Base-by-base conservation (phyloP, 2,888 invertebrate genomes). In the Iphiclides podalirius region DNA sequence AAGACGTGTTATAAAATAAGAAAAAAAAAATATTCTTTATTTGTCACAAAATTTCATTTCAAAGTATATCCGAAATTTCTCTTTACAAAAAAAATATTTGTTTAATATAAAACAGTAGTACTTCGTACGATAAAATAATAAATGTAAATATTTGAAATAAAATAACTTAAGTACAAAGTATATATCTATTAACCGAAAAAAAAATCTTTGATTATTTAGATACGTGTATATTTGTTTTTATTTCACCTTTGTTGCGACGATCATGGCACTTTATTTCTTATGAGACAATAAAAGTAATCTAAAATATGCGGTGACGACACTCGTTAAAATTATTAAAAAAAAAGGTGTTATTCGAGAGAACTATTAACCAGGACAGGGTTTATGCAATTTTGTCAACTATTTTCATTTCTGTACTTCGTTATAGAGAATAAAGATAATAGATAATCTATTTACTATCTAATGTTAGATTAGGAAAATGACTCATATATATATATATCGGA, bases 91-190 rank as follows among this genome's bases (percentile, higher is more conserved):
- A n/a, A n/a, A n/a, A n/a, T n/a, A n/a, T n/a, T n/a, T n/a, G n/a
- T n/a, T n/a, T 8, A 26, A 23, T 15, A n/a, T n/a, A n/a, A 23
- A 4, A 7, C n/a, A n/a, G n/a, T n/a, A n/a, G n/a, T n/a, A n/a
- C n/a, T n/a, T n/a, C n/a, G n/a, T 37, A 37, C 15, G 13, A 28
- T 4, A 2, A 40, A 28, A 40, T 4, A 39, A 26, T 3, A 26
- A 26, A 3, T 14, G 20, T 6, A 20, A 6, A 11, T 12, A 46
- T 43, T 14, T 36, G 28, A 9, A 37, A 38, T 33, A 42, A 50
- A 53, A 52, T 40, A 52, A 53, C 54, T 35, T 40, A 53, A 39
- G 53, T 63, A 72, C 64, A 71, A 35, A 37, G 23, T 8, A 40
- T 12, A 28, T 13, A 16, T 20, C 6, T 0, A 13, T 23, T 41